These are phyloP conservation scores for Tetropium fuscum DNA, from an alignment of 2,888 invertebrate genomes.

Conservation along the genomic window DNA sequence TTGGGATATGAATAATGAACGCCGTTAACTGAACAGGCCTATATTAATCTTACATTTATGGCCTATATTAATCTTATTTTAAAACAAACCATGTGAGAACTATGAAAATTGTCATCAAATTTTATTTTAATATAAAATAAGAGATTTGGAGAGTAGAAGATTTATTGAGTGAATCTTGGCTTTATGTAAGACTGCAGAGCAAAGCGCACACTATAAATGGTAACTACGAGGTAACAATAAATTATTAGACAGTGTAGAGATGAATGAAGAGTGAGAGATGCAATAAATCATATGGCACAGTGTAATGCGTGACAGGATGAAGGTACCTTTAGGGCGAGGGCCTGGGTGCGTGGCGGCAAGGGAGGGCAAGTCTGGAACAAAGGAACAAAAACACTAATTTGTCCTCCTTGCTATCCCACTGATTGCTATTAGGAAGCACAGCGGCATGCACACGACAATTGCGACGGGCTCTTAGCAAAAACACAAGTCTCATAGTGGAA, in stretches of 20 bases:
- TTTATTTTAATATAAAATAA: too few species aligned
- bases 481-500: constrained; percentile 16
- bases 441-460: constrained; percentile 52
- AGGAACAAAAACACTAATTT: constrained; percentile 63
- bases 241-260: constrained; percentile 39
- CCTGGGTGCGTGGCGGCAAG: constrained; percentile 64
- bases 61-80: too few species aligned
- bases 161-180: too few species aligned
- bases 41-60: too few species aligned
- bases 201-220: constrained; percentile 28
- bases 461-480: constrained; percentile 24
- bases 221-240: constrained; percentile 39
- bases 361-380: constrained; percentile 65
- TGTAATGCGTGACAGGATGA: constrained; percentile 40
- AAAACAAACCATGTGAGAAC: too few species aligned
- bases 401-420: constrained; percentile 55
- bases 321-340: constrained; percentile 63
- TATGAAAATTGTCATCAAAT: too few species aligned
- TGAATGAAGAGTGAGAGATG: constrained; percentile 46
- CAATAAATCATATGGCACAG: constrained; percentile 34
- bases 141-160: too few species aligned
- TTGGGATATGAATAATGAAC: too few species aligned
- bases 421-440: constrained; percentile 52
- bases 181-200: too few species aligned
- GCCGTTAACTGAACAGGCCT: too few species aligned